Conservation (phyloP, 2,888 invertebrate genomes). For the Drosophila siamana region DNA sequence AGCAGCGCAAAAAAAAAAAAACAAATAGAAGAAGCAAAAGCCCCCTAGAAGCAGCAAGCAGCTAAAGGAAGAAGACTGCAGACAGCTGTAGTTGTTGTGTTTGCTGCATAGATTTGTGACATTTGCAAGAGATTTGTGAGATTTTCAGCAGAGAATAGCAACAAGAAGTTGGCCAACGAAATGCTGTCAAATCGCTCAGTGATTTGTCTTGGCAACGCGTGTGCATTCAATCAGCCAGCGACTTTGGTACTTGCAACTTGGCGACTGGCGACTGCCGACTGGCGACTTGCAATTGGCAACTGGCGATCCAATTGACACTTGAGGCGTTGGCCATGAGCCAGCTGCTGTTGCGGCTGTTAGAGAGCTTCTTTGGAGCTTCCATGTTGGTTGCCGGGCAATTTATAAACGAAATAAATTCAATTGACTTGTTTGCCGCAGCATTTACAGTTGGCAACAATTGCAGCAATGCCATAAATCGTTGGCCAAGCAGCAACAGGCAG, state of each 20-base stretch:
- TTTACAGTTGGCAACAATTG: conserved; percentile 82
- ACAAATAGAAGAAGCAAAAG: conserved; percentile 6
- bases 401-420: conserved; percentile 82
- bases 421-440: conserved; percentile 81
- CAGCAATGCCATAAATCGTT: conserved; percentile 81
- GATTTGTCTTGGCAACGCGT: conserved; percentile 73
- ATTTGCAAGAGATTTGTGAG: conserved; percentile 45
- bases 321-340: conserved; percentile 56
- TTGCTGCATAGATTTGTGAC: conserved; percentile 45
- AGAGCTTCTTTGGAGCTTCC: conserved; percentile 1
- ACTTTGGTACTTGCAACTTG: background rate
- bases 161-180: conserved; percentile 11
- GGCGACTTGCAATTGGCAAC: conserved; percentile 14
- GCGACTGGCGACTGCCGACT: no score
- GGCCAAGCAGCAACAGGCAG: conserved; percentile 49
- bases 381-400: conserved; percentile 62
- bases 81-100: background rate
- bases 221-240: conserved; percentile 59
- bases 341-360: conserved; percentile 23
- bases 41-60: conserved; percentile 5
- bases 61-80: background rate
- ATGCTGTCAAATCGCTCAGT: conserved; percentile 74
- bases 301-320: conserved; percentile 57
- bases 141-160: conserved; percentile 8
- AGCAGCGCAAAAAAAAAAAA: conserved; percentile 8